Base-by-base conservation (phyloP, 1,140 invertebrate genomes). In the Drosophila athabasca region DNA sequence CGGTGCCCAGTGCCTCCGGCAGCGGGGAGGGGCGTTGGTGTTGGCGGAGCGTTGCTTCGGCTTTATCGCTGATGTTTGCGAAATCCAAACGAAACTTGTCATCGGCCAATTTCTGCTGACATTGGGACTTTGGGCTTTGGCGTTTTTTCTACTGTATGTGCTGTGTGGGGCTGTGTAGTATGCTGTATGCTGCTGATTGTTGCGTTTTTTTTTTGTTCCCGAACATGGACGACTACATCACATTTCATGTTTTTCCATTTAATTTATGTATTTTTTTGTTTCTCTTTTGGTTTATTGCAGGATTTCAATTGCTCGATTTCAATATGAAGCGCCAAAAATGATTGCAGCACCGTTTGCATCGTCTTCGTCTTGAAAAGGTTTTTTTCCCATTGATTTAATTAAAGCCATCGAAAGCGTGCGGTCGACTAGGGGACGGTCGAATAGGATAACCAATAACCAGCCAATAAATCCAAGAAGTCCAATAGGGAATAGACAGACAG, bases 281-380 rank as follows among this genome's bases (percentile, higher is more conserved):
- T 50, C 59, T 46, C 39, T 58, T 77, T 57, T 70, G 26, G 54
- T 62, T 82, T 66, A 22, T 46, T 88, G 45, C 79, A 88, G 83
- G 83, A 88, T 89, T 88, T 39, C 35, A 39, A 39, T 39, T 39
- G 35, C 76, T 88, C 83, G 83, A 79, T 88, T 76, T 88, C 83
- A 88, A 88, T 88, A 88, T 88, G 83, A 88, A 88, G 83, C 83
- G 83, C 79, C 83, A 88, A 88, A 88, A 88, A 88, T 85, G 82
- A 85, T 88, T 71, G 83, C 70, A 82, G 76, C 35, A 39, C 35
- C 68, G 82, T 82, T 66, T 87, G 81, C 75, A 87, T 87, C 75
- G 82, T 85, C 35, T 39, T 39, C 71, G 78, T 85, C 82, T 85
- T 85, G 70, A 88, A 85, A 87, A 81, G 55, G 74, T 78, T 85